A percentile compares a stretch with the other conserved stretches of the same genome.
Evolutionary conservation across 2,888 invertebrate genomes (phyloP).

Genomic region (Chaetogeoica ovagalla): DNA sequence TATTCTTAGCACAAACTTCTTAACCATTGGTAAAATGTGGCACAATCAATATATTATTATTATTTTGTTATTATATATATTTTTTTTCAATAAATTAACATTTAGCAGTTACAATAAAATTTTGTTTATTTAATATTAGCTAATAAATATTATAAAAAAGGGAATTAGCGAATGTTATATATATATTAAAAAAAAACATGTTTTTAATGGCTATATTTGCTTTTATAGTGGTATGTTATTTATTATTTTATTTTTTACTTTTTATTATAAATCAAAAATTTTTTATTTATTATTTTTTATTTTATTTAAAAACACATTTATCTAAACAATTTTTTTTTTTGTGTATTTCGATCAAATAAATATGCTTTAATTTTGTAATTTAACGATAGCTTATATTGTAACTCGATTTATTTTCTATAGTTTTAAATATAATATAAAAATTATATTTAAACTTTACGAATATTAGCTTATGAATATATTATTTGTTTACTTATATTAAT

Average conservation of each 20-base stretch:
- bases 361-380: slow-evolving; percentile 47
- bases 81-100: slow-evolving; percentile 32
- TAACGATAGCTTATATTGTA: slow-evolving; percentile 45
- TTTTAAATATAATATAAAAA: slow-evolving; percentile 27
- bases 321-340: slow-evolving; percentile 13
- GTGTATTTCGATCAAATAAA: slow-evolving; percentile 48
- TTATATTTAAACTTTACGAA: slow-evolving; percentile 17
- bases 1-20: slow-evolving; percentile 24
- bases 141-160: slow-evolving; percentile 16
- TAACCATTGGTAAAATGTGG: slow-evolving; percentile 12
- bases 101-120: slow-evolving; percentile 18
- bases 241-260: slow-evolving; percentile 48
- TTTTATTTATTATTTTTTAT: slow-evolving; percentile 29
- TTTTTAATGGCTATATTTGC: slow-evolving; percentile 45
- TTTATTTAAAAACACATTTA: not conserved
- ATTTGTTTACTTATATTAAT: slow-evolving; percentile 39
- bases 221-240: slow-evolving; percentile 43
- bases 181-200: too few relatives aligned
- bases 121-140: slow-evolving; percentile 36
- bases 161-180: not conserved
- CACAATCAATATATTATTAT: slow-evolving; percentile 25
- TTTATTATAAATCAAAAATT: slow-evolving; percentile 30
- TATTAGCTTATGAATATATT: slow-evolving; percentile 37
- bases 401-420: slow-evolving; percentile 22
- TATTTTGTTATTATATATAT: not conserved